These are phyloP conservation scores for Gari tellinella DNA, from an alignment of 2,888 invertebrate species.

Conservation along the genomic window DNA sequence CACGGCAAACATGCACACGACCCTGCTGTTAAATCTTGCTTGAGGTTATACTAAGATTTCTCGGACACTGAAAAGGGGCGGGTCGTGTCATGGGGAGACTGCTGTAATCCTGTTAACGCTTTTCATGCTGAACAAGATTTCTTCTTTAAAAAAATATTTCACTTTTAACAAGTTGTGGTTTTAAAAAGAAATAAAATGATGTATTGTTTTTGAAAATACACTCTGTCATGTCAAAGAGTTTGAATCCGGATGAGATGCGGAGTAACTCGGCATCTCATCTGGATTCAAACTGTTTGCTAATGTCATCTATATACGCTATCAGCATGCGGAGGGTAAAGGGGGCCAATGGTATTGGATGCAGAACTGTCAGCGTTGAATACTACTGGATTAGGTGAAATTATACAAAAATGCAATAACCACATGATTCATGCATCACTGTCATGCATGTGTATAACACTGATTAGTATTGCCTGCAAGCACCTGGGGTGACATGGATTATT, in stretches of 20 bases:
- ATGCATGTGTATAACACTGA: conserved; percentile 44
- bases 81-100: conserved; percentile 9
- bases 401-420: conserved; percentile 49
- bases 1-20: conserved; percentile 48
- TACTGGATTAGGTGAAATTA: conserved; percentile 33
- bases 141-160: too few species aligned
- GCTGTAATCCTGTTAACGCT: conserved; percentile 44
- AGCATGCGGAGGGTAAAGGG: too few species aligned
- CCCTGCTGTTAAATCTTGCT: conserved; percentile 40
- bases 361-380: conserved; percentile 46
- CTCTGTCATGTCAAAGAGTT: too few species aligned
- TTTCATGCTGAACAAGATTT: too few species aligned
- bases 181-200: too few species aligned
- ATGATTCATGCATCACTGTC: conserved; percentile 54
- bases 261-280: too few species aligned
- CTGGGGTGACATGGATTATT: conserved; percentile 44
- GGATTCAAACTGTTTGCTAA: too few species aligned
- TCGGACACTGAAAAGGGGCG: conserved; percentile 19
- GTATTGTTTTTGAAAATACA: too few species aligned
- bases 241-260: too few species aligned
- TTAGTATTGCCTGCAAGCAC: conserved; percentile 51
- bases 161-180: too few species aligned
- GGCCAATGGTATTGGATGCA: neutral
- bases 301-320: too few species aligned
- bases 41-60: conserved; percentile 47